Percentiles rank a stretch among this genome's conserved stretches.
phyloP scores from a whole-genome alignment of 2,113 vertebrate genomes.

The Salvelinus sp. region DNA sequence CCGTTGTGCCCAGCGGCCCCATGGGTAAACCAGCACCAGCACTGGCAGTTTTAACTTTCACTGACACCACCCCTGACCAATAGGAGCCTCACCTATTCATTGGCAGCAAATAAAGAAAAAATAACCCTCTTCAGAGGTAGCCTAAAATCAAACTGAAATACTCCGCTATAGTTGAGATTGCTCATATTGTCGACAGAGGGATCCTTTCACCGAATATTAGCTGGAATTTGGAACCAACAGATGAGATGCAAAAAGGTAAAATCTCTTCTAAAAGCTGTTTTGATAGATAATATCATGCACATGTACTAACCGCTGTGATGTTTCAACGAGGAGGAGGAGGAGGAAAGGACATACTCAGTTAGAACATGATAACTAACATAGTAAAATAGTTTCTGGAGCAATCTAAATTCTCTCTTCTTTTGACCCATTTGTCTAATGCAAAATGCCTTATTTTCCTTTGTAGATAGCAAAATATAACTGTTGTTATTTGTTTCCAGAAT shows the following conservation, averaged over 20 bases:
- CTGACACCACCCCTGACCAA: conserved; percentile 68
- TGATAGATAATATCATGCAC: conserved; percentile 50
- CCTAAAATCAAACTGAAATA: conserved; percentile 23
- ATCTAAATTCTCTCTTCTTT: not conserved
- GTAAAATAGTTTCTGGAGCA: not conserved
- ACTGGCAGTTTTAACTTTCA: conserved; percentile 74
- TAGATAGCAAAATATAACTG: no score
- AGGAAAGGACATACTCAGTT: conserved; percentile 62
- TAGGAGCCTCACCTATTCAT: conserved; percentile 56
- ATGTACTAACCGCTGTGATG: conserved; percentile 77
- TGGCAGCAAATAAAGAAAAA: conserved; percentile 60
- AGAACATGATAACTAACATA: conserved; percentile 52
- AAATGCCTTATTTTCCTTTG: no score
- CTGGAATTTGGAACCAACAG: conserved; percentile 23
- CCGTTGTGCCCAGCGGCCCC: conserved; percentile 74
- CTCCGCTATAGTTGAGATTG: conserved; percentile 50
- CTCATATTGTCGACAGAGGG: conserved; percentile 29
- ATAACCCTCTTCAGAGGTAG: not conserved
- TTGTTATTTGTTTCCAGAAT: no score
- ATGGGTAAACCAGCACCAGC: conserved; percentile 45
- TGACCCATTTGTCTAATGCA: not conserved
- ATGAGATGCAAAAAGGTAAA: conserved; percentile 59
- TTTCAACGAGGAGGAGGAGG: conserved; percentile 41
- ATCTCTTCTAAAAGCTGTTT: conserved; percentile 25
- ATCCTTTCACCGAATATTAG: conserved; percentile 34